These are phyloP conservation scores for Coecobrya sp. DNA, from an alignment of 2,888 invertebrate genomes.

Conservation along the genomic window DNA sequence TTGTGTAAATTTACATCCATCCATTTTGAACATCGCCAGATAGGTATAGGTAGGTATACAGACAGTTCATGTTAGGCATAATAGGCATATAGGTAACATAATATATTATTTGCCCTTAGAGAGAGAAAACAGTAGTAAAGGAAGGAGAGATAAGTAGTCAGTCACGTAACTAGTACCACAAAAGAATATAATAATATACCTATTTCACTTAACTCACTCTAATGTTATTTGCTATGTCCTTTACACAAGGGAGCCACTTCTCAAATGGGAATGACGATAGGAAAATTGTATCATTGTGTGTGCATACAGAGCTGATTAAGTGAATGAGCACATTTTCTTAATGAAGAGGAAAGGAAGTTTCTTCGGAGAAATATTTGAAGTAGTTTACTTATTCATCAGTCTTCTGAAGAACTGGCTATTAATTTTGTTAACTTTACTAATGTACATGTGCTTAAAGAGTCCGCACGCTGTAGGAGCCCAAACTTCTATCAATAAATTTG, in stretches of 20 bases:
- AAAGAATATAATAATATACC: background rate
- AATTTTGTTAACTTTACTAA: conserved; percentile 39
- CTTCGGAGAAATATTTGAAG: background rate
- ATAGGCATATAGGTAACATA: background rate
- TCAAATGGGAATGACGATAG: background rate
- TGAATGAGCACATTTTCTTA: conserved; percentile 24
- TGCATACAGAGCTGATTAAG: background rate
- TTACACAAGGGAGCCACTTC: conserved; percentile 26
- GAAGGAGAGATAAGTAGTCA: conserved; percentile 19
- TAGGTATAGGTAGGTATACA: conserved; percentile 1
- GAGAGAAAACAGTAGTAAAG: background rate
- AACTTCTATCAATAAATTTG: conserved; percentile 9
- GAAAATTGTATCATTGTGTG: background rate
- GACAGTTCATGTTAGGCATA: background rate
- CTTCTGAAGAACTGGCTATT: conserved; percentile 18
- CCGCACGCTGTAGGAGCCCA: background rate
- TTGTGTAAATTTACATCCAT: conserved; percentile 60
- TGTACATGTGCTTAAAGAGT: background rate
- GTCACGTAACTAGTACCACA: background rate
- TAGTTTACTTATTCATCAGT: conserved; percentile 27
- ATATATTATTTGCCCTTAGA: background rate
- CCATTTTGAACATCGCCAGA: conserved; percentile 3
- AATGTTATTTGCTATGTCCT: background rate
- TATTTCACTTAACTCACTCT: background rate
- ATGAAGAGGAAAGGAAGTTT: conserved; percentile 8